These are phyloP conservation scores for Mycteria americana DNA, from an alignment of 2,797 vertebrate genomes.

Conservation along the genomic window DNA sequence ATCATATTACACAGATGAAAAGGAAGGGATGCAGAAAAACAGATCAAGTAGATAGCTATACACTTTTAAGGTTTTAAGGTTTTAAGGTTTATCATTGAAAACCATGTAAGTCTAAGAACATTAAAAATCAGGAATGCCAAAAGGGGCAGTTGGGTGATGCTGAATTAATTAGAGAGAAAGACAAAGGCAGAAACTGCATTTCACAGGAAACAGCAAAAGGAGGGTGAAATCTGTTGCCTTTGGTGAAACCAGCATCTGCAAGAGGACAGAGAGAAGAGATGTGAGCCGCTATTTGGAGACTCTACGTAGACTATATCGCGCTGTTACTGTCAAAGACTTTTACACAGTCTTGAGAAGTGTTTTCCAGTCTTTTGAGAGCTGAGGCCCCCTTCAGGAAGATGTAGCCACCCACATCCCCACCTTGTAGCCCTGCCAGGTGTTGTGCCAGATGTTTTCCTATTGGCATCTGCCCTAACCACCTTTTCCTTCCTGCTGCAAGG, in stretches of 20 bases:
- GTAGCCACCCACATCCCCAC: not conserved
- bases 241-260: slow-evolving; percentile 3
- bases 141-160: not conserved
- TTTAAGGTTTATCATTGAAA: not conserved
- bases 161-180: slow-evolving; percentile 11
- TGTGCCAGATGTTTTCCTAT: not conserved
- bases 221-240: not conserved
- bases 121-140: not conserved
- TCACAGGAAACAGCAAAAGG: not conserved
- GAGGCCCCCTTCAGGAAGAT: not conserved
- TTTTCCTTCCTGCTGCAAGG: not conserved
- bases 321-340: not conserved
- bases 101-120: not conserved
- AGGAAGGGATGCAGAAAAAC: not conserved
- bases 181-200: not conserved
- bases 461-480: not conserved
- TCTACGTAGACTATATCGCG: not conserved
- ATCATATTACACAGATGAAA: slow-evolving; percentile 34
- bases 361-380: not conserved
- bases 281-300: not conserved
- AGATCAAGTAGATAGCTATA: not conserved
- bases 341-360: not conserved
- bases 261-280: not conserved
- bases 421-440: not conserved
- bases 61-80: too few species aligned